Evolutionary conservation across 2,888 invertebrate species (phyloP).

Genomic region (Acronicta leporina): DNA sequence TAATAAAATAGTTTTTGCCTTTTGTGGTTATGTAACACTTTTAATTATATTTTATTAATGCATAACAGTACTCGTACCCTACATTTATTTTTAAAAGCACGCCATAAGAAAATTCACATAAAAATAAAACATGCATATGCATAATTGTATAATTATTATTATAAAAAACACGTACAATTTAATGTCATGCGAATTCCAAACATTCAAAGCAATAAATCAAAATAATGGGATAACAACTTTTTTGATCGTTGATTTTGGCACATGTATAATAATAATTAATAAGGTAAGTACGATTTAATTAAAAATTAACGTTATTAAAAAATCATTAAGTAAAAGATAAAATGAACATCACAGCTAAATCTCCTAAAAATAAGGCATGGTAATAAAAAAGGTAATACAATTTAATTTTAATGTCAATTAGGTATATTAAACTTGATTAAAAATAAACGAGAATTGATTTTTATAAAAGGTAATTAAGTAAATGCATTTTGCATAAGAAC

Average conservation of each 20-base stretch:
- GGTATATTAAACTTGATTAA: conserved; percentile 5
- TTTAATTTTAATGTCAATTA: conserved; percentile 8
- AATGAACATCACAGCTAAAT: conserved; percentile 65
- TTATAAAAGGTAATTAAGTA: conserved; percentile 6
- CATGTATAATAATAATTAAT: conserved; percentile 21
- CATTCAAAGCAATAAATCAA: conserved; percentile 27
- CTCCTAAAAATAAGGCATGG: conserved; percentile 30
- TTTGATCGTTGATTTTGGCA: conserved; percentile 55
- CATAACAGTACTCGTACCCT: background rate
- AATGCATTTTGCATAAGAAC: conserved; percentile 28
- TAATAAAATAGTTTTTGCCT: conserved; percentile 10
- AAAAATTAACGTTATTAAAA: conserved; percentile 40
- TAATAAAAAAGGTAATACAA: conserved; percentile 3
- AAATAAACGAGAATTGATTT: conserved; percentile 1
- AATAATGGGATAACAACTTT: conserved; percentile 11
- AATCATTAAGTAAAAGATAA: conserved; percentile 49
- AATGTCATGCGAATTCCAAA: conserved; percentile 44
- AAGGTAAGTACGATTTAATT: conserved; percentile 22
- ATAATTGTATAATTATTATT: background rate
- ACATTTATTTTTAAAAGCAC: conserved; percentile 6
- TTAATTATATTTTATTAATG: background rate
- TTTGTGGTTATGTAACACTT: conserved; percentile 11
- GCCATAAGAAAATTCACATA: conserved; percentile 8
- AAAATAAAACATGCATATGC: conserved; percentile 36
- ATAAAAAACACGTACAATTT: background rate